Evolutionary conservation across 2,113 vertebrate genomes (phyloP), one percentile per base, ranked within the genome.

Genomic region (Sprattus sprattus): DNA sequence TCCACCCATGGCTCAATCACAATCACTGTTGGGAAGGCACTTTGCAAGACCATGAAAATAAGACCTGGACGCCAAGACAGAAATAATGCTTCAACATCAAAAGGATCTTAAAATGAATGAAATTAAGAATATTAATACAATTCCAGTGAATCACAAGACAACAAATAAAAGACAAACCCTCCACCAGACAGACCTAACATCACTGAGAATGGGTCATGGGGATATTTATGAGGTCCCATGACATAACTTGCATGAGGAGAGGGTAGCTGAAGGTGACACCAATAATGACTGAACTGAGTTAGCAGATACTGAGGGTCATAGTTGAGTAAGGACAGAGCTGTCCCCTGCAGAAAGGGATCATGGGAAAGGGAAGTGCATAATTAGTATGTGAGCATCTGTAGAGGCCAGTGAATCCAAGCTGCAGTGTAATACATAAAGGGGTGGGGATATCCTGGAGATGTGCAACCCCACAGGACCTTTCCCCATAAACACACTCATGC

Each of bases 21-120:
- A 94, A 94, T 95, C 94, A 95, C 94, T 94, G 94, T 92, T 94
- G 94, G 93, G 94, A 96, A 96, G 95, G 95, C 95, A 96, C 95
- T 95, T 96, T 92, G 95, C 95, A 95, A 95, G 93, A 94, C 93
- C 94, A 92, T 86, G 89, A 94, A 93, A 88, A 90, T 85, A 92
- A 94, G 25, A 78, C 32, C 32, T 32, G 25, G 32, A 78, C 28
- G 87, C 90, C 84, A 92, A 92, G 92, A 88, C 84, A 89, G 47
- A 92, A 89, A 45, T 46, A 86, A 82, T 20, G 20, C 39, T 84
- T 85, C 64, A 80, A 49, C 85, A 86, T 4, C 13, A 15, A 78
- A 78, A 82, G 11, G 80, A 86, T 32, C 3, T 39, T 13, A 78
- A 78, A 39, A 39, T 4, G 32, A 78, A 39, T 32, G 32, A 78